phyloP scores from a whole-genome alignment of 2,797 vertebrate genomes.

The Propithecus deckenii region DNA sequence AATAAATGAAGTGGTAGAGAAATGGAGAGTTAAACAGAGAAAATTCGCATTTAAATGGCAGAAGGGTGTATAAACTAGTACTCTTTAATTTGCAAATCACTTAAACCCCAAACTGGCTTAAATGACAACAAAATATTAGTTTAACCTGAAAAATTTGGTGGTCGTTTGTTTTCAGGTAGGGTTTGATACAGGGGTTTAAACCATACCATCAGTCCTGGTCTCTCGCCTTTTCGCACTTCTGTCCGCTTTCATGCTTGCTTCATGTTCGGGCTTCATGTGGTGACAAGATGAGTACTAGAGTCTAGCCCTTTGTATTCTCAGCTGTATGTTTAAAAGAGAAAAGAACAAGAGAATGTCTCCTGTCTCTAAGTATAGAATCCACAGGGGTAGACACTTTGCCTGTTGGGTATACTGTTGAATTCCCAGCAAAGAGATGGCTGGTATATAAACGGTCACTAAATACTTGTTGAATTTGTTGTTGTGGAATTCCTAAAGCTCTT shows the following conservation, averaged over 20 bases:
- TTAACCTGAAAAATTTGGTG: not conserved
- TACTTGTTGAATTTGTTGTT: not conserved
- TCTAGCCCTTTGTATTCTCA: not conserved
- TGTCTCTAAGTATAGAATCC: not conserved
- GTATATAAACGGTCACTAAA: not conserved
- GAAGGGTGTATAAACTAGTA: not conserved
- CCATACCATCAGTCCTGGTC: not conserved
- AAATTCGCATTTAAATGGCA: not conserved
- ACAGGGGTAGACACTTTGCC: not conserved
- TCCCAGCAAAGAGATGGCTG: not conserved
- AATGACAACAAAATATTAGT: not conserved
- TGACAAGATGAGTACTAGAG: not conserved
- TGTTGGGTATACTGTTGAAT: not conserved
- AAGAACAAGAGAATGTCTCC: not conserved
- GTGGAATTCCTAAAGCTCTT: not conserved
- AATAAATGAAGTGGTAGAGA: conserved; percentile 1
- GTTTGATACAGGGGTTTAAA: not conserved
- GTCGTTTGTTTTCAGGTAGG: not conserved
- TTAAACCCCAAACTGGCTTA: not conserved
- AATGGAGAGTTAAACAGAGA: not conserved
- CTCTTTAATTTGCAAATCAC: not conserved
- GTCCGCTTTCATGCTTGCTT: not conserved
- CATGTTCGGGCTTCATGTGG: not conserved
- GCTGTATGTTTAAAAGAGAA: not conserved
- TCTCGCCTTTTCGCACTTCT: not conserved